These are phyloP conservation scores for Crocallis elinguaria DNA, from an alignment of 2,888 invertebrate genomes.

Conservation along the genomic window DNA sequence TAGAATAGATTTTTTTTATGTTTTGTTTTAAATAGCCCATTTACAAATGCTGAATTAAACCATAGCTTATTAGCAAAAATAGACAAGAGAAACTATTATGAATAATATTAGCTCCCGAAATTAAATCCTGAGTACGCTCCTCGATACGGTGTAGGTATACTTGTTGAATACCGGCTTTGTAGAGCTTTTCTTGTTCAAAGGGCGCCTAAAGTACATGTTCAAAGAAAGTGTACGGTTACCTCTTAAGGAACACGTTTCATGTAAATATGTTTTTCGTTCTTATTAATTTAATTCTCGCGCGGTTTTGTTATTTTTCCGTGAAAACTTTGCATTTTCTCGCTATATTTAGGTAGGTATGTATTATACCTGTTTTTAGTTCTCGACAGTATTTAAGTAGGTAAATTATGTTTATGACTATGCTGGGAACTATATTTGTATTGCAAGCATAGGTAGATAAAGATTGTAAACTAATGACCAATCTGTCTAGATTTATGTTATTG, in stretches of 20 bases:
- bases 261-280: constrained; percentile 16
- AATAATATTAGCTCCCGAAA: not conserved
- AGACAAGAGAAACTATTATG: not conserved
- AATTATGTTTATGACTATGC: too few species aligned
- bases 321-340: not conserved
- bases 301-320: constrained; percentile 39
- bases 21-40: too few species aligned
- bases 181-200: constrained; percentile 15
- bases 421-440: too few species aligned
- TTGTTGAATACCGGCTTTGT: constrained; percentile 18
- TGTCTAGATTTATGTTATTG: too few species aligned
- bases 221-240: constrained; percentile 13
- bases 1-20: too few species aligned
- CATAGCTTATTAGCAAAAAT: not conserved
- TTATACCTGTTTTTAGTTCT: too few species aligned
- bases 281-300: constrained; percentile 6
- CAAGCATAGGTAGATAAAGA: too few species aligned
- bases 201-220: constrained; percentile 7
- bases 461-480: too few species aligned
- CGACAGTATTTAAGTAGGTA: too few species aligned
- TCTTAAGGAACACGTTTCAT: constrained; percentile 9
- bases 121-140: not conserved
- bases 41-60: too few species aligned
- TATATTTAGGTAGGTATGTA: not conserved
- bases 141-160: not conserved